Percentiles rank a stretch among this genome's conserved stretches.
Evolutionary conservation across 2,888 invertebrate genomes (phyloP).

Genomic region (Oxyteleia sp.): DNA sequence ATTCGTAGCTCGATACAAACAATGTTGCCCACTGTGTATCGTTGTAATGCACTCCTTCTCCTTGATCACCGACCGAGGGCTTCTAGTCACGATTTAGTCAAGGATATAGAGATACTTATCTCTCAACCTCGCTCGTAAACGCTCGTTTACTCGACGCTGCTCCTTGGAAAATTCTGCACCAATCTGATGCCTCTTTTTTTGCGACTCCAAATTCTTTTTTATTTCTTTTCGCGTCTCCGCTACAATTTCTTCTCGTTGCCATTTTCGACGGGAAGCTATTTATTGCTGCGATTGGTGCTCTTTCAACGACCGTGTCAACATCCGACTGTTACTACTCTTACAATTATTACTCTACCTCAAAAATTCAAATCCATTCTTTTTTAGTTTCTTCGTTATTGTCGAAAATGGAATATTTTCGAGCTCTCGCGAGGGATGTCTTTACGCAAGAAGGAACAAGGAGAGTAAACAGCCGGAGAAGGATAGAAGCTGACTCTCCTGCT

Average conservation of each 20-base stretch:
- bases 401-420: too few relatives aligned
- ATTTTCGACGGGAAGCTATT: background rate
- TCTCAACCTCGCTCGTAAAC: slow-evolving; percentile 84
- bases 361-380: too few relatives aligned
- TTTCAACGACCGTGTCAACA: too few relatives aligned
- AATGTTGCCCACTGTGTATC: slow-evolving; percentile 83
- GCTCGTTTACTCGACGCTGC: slow-evolving; percentile 81
- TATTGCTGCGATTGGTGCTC: background rate
- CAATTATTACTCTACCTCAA: too few relatives aligned
- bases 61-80: slow-evolving; percentile 78
- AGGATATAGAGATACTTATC: slow-evolving; percentile 87
- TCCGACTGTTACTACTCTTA: too few relatives aligned
- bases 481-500: slow-evolving; percentile 76
- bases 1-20: slow-evolving; percentile 85
- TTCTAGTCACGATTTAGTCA: slow-evolving; percentile 87
- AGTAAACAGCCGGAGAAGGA: slow-evolving; percentile 17
- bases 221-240: background rate
- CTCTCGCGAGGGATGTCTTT: slow-evolving; percentile 16
- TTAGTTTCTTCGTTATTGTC: too few relatives aligned
- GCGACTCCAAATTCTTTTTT: slow-evolving; percentile 2
- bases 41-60: slow-evolving; percentile 81
- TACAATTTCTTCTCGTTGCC: background rate
- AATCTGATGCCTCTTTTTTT: slow-evolving; percentile 42
- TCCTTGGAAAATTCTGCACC: slow-evolving; percentile 75
- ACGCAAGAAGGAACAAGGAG: slow-evolving; percentile 39